phyloP scores from a whole-genome alignment of 2,113 vertebrate genomes.

The Ammospiza caudacuta region DNA sequence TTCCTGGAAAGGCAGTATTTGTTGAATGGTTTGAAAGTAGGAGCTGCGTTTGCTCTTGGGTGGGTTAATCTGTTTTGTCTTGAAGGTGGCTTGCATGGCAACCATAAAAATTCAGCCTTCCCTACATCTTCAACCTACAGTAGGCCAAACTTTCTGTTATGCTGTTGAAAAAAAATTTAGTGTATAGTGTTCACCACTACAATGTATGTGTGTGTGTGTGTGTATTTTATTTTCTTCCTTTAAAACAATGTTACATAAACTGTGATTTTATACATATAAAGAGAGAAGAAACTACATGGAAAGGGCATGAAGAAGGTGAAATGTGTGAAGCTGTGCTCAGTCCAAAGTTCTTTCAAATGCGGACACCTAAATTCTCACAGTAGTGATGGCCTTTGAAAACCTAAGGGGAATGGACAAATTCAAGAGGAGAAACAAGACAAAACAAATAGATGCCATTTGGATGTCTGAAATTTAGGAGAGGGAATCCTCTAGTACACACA shows the following conservation, averaged over 20 bases:
- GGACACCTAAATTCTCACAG: background rate
- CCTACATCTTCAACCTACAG: slow-evolving; percentile 22
- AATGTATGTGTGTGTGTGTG: slow-evolving; percentile 28
- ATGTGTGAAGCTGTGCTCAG: background rate
- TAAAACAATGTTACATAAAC: slow-evolving; percentile 5
- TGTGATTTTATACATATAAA: slow-evolving; percentile 36
- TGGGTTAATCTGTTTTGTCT: slow-evolving; percentile 49
- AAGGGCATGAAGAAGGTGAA: background rate
- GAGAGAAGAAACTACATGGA: background rate
- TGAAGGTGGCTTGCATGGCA: slow-evolving; percentile 60
- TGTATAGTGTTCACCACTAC: slow-evolving; percentile 71
- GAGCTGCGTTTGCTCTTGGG: slow-evolving; percentile 21
- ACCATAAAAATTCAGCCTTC: slow-evolving; percentile 38
- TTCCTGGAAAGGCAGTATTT: slow-evolving; percentile 2
- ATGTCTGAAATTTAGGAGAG: background rate
- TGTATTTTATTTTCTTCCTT: slow-evolving; percentile 59
- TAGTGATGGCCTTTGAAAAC: background rate
- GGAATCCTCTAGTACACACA: background rate
- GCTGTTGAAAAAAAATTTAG: slow-evolving; percentile 74
- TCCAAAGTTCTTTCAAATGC: slow-evolving; percentile 19
- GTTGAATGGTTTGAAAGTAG: background rate
- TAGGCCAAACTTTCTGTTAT: slow-evolving; percentile 68
- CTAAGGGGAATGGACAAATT: background rate
- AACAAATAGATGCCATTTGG: background rate
- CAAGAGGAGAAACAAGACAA: background rate